Conservation (phyloP, 1,140 invertebrate genomes). For the Papilio dardanus region DNA sequence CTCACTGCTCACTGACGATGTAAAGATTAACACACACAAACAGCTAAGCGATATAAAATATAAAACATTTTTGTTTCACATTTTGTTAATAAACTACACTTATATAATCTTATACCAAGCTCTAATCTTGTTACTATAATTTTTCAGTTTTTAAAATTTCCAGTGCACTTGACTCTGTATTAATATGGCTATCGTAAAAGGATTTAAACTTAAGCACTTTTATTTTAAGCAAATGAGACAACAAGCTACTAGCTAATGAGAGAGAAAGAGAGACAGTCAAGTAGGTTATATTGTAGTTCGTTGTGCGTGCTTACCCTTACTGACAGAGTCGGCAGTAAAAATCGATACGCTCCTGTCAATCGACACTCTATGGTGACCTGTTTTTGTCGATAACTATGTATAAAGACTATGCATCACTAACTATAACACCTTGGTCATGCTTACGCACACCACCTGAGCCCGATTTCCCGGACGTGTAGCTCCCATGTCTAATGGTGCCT, state of each 20-base stretch:
- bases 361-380: constrained; percentile 10
- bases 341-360: constrained; percentile 11
- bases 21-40: background rate
- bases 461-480: too few species aligned
- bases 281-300: too few species aligned
- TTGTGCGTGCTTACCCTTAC: background rate
- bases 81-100: background rate
- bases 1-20: constrained; percentile 1
- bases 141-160: too few species aligned
- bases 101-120: background rate
- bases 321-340: background rate
- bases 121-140: background rate
- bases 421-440: background rate
- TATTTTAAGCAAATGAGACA: too few species aligned
- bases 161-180: too few species aligned
- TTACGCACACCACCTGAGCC: too few species aligned
- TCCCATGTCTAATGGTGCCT: too few species aligned
- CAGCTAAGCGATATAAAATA: background rate
- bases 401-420: background rate
- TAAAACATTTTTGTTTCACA: background rate
- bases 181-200: too few species aligned
- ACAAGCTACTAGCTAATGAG: too few species aligned
- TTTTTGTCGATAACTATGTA: constrained; percentile 3
- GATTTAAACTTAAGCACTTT: too few species aligned
- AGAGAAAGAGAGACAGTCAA: too few species aligned